These are phyloP conservation scores for Chloroceryle inda DNA, from an alignment of 2,797 vertebrate genomes.

Conservation along the genomic window DNA sequence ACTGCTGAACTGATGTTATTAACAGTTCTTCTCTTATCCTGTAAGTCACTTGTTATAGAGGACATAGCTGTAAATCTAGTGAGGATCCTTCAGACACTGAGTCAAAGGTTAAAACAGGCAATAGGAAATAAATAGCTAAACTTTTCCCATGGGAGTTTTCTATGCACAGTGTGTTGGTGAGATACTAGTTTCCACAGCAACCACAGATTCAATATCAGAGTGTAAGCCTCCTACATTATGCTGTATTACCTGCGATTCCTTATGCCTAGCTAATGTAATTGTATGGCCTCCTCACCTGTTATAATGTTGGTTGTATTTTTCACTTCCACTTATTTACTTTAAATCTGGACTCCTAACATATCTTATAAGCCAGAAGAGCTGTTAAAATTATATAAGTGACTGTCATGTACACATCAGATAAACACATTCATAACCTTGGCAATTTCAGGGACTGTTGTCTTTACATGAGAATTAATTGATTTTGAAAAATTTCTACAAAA, in stretches of 20 bases:
- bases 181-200: conserved; percentile 24
- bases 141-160: conserved; percentile 18
- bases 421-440: neutral
- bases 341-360: neutral
- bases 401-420: neutral
- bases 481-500: neutral
- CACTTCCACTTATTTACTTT: neutral
- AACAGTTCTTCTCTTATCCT: neutral
- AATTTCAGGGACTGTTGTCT: neutral
- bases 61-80: conserved; percentile 54
- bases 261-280: neutral
- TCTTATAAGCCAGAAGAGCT: neutral
- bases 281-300: neutral
- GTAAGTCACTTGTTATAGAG: conserved; percentile 25
- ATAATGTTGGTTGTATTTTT: neutral
- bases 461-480: neutral
- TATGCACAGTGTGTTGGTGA: neutral
- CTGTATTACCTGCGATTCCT: neutral
- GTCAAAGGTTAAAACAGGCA: conserved; percentile 53
- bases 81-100: neutral
- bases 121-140: conserved; percentile 37
- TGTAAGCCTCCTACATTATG: neutral
- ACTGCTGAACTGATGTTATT: neutral
- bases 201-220: neutral
- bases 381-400: neutral